Base-by-base conservation (phyloP, 2,888 invertebrate genomes). In the Blastobasis lacticolella region DNA sequence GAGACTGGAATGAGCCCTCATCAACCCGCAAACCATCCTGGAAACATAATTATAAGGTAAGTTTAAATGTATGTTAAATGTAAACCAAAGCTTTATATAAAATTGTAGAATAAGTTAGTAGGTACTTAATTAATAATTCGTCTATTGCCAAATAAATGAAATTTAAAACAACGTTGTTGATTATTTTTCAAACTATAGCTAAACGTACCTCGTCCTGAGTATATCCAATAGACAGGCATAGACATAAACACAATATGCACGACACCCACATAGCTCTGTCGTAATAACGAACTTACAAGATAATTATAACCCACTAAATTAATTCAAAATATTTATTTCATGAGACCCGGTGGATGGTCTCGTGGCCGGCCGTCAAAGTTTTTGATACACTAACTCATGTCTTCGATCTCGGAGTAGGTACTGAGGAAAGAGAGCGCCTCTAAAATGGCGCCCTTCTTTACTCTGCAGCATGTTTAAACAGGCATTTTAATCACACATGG, bases 381-480 rank as follows among this genome's bases (percentile, higher is more conserved):
- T 76, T 75, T 72, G 77, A 78, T 76, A 84, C 80, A 84, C 84
- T 81, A 85, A 85, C 78, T 80, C 75, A 80, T 77, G 73, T 69
- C 67, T 75, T 69, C 71, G 73, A 69, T 74, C 68, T 67, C 78
- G 50, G 23, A 23, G 23, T 23, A 23, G 23, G 23, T 23, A 23
- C 77, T 80, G 78, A 75, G 74, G 71, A 64, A n/a, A n/a, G 67
- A 66, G 62, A 57, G 60, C 64, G 63, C 59, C 66, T 60, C 64
- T 84, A 84, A 87, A 80, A 84, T 81, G 81, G 66, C 64, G 75
- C 81, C 64, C 57, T 49, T 8, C 2, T 5, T 4, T 3, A 8
- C 6, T 9, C n/a, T 10, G 6, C n/a, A 4, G 6, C 23, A 9
- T 38, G 36, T 40, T 10, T 38, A 45, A 41, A 48, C 41, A 42